Conservation (phyloP, 53 echinoderm and acorn worm species). For the Henricia sp. region DNA sequence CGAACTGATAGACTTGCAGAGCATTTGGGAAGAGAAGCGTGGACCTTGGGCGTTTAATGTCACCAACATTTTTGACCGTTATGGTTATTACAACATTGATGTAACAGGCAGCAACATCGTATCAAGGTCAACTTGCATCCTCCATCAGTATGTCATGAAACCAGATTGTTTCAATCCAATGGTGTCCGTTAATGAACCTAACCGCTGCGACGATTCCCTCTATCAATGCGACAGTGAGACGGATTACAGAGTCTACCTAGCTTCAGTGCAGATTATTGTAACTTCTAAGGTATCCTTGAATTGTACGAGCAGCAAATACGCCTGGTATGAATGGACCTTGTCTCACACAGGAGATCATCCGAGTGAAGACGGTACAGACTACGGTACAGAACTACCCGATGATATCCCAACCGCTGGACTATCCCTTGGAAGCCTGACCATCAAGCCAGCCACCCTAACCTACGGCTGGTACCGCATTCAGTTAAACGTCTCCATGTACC, state of each 20-base stretch:
- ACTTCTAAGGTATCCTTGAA: conserved; percentile 37
- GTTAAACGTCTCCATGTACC: conserved; percentile 82
- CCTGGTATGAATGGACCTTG: conserved; percentile 48
- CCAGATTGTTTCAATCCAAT: conserved; percentile 57
- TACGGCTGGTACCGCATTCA: conserved; percentile 70
- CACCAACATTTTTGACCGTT: conserved; percentile 52
- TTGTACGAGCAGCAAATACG: conserved; percentile 56
- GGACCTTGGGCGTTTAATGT: conserved; percentile 25
- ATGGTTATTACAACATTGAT: background rate
- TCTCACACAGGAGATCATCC: conserved; percentile 13
- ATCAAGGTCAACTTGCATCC: background rate
- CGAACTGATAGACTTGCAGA: conserved; percentile 1
- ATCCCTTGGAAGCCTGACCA: conserved; percentile 56
- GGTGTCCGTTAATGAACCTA: conserved; percentile 27
- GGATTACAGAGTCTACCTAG: conserved; percentile 11
- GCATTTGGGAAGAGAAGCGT: conserved; percentile 21
- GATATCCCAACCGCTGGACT: conserved; percentile 12
- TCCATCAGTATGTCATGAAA: conserved; percentile 48
- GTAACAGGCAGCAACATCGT: conserved; percentile 53
- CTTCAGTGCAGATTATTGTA: conserved; percentile 31
- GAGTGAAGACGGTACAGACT: background rate
- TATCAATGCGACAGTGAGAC: conserved; percentile 19
- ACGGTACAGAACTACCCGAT: conserved; percentile 29
- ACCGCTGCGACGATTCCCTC: conserved; percentile 24
- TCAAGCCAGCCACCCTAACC: conserved; percentile 48